A percentile compares a stretch with the other conserved stretches of the same genome.
These are phyloP conservation scores for Eulithis testata DNA, from an alignment of 2,888 invertebrate species.

Conservation along the genomic window DNA sequence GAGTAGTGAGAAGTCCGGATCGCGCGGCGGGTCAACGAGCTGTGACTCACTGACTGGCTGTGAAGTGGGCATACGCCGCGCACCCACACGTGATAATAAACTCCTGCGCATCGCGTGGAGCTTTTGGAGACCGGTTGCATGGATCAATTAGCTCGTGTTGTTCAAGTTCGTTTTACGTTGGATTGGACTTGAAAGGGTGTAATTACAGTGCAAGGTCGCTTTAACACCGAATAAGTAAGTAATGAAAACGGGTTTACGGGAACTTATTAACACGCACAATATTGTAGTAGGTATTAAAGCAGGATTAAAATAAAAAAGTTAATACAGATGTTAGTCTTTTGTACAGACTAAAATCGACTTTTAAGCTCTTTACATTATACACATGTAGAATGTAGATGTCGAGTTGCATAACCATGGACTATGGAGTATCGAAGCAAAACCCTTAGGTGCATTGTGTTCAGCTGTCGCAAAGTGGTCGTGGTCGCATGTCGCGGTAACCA, in stretches of 20 bases:
- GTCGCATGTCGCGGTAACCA: conserved; percentile 24
- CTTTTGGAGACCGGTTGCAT: conserved; percentile 31
- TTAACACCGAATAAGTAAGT: neutral
- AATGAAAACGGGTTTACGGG: neutral
- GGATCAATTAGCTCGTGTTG: conserved; percentile 27
- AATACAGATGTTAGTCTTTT: too few relatives aligned
- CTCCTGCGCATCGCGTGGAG: conserved; percentile 30
- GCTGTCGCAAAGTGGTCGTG: conserved; percentile 23
- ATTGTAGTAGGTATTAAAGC: neutral
- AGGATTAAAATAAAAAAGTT: too few relatives aligned
- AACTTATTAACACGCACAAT: neutral
- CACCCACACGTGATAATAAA: conserved; percentile 34
- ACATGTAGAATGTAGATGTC: too few relatives aligned
- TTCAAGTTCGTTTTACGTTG: conserved; percentile 17
- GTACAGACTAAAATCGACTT: too few relatives aligned
- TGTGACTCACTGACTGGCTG: conserved; percentile 54
- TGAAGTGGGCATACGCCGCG: conserved; percentile 37
- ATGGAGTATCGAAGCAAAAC: conserved; percentile 22
- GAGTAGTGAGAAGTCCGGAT: conserved; percentile 50
- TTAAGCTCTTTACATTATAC: too few relatives aligned
- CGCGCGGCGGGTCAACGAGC: conserved; percentile 71
- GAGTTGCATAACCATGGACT: conserved; percentile 4
- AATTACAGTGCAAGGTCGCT: conserved; percentile 12
- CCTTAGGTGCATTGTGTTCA: conserved; percentile 18
- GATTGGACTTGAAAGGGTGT: conserved; percentile 15